A percentile compares a stretch with the other conserved stretches of the same genome.
These are phyloP conservation scores for Parapristionchus giblindavisi DNA, from an alignment of 2,888 invertebrate species.

Conservation along the genomic window DNA sequence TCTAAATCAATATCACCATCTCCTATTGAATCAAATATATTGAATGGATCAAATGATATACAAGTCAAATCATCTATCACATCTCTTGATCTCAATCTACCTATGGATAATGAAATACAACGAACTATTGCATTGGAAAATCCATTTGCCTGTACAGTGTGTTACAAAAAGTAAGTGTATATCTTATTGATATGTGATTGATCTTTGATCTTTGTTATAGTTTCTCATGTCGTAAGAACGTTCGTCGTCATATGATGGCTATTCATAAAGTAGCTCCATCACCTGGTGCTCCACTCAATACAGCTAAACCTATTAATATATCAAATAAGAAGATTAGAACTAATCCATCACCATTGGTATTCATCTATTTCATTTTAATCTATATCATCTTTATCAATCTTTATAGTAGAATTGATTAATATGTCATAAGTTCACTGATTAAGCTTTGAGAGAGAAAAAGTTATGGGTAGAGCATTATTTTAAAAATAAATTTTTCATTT, in stretches of 20 bases:
- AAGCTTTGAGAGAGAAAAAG: too few species aligned
- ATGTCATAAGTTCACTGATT: too few species aligned
- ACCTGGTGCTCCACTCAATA: constrained; percentile 29
- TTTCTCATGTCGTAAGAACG: constrained; percentile 64
- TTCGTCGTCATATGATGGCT: constrained; percentile 62
- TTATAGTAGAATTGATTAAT: too few species aligned
- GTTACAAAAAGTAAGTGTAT: constrained; percentile 28
- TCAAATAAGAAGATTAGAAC: too few species aligned
- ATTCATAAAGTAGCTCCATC: constrained; percentile 58
- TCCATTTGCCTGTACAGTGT: constrained; percentile 21
- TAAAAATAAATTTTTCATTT: too few species aligned
- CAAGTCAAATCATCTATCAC: background rate
- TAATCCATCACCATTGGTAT: too few species aligned
- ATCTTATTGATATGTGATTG: background rate
- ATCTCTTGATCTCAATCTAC: background rate
- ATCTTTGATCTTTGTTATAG: constrained; percentile 41
- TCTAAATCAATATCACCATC: too few species aligned
- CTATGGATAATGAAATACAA: background rate
- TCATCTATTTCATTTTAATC: too few species aligned
- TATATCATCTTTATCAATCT: too few species aligned
- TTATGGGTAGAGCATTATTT: too few species aligned
- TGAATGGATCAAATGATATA: too few species aligned
- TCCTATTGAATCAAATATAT: background rate
- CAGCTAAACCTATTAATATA: constrained; percentile 1
- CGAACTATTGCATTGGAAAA: background rate